Percentiles rank a stretch among this genome's conserved stretches.
Evolutionary conservation across 2,113 vertebrate species (phyloP).

Genomic region (Canis aureus): DNA sequence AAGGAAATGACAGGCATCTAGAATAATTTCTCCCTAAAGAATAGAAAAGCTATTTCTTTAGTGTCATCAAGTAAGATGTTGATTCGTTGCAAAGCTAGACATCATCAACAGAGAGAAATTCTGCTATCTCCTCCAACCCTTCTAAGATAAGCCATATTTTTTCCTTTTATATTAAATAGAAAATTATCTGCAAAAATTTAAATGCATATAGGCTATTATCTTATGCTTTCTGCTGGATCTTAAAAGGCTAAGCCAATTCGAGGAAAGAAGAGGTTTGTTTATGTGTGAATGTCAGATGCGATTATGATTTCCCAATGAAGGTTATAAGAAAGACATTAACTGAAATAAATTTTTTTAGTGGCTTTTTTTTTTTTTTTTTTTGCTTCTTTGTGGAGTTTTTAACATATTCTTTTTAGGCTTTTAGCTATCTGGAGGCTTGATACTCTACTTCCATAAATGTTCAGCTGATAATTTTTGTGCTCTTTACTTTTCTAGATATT

Average conservation of each 20-base stretch:
- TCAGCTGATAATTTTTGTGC: neutral
- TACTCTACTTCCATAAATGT: neutral
- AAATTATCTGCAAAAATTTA: constrained; percentile 21
- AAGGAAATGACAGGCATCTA: constrained; percentile 27
- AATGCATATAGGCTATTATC: neutral
- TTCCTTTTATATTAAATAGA: neutral
- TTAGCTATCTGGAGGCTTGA: neutral
- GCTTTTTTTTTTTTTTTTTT: neutral
- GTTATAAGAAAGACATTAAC: neutral
- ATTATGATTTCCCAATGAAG: neutral
- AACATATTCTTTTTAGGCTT: neutral
- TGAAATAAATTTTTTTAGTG: neutral
- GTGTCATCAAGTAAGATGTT: neutral
- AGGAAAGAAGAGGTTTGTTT: neutral
- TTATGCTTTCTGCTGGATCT: neutral
- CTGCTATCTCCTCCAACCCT: neutral
- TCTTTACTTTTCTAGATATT: neutral
- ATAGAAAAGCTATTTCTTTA: constrained; percentile 37
- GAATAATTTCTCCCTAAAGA: constrained; percentile 46
- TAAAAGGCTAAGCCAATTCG: neutral
- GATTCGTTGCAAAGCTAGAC: neutral
- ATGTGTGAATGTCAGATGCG: neutral
- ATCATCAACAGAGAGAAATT: neutral
- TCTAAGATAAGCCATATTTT: neutral
- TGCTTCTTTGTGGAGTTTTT: neutral